These are phyloP conservation scores for Odontocolon sp. DNA, from an alignment of 2,888 invertebrate species.

Conservation along the genomic window DNA sequence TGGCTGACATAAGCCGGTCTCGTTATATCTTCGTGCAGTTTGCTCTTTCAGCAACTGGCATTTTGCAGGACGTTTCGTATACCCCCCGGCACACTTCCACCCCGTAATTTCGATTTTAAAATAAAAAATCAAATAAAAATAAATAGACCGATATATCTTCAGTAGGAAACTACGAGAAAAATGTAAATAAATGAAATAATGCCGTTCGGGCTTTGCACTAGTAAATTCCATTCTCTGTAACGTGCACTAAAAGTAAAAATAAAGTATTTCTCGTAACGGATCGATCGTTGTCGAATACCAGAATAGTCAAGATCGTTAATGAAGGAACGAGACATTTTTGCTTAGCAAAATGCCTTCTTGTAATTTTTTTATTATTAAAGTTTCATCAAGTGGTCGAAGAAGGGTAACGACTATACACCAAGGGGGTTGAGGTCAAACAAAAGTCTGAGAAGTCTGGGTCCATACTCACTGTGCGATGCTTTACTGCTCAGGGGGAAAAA, in stretches of 20 bases:
- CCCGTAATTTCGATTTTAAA: background rate
- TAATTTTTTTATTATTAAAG: background rate
- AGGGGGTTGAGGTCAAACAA: slow-evolving; percentile 3
- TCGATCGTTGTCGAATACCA: background rate
- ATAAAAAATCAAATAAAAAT: background rate
- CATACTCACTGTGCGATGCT: slow-evolving; percentile 29
- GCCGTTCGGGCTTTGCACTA: background rate
- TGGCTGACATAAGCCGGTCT: slow-evolving; percentile 70
- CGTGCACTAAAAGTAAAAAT: background rate
- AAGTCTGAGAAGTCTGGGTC: slow-evolving; percentile 13
- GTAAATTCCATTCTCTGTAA: background rate
- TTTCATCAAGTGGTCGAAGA: slow-evolving; percentile 7
- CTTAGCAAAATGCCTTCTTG: background rate
- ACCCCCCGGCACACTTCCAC: background rate
- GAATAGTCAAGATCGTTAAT: slow-evolving; percentile 4
- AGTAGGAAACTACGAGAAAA: no score
- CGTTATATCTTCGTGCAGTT: slow-evolving; percentile 63
- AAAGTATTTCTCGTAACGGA: background rate
- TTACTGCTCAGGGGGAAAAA: slow-evolving; percentile 55
- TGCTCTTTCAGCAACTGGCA: slow-evolving; percentile 32
- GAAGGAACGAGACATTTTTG: background rate
- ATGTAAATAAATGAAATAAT: background rate
- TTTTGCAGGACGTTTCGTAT: background rate
- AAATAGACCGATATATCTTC: background rate
- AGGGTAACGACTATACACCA: background rate